phyloP scores from a whole-genome alignment of 2,888 invertebrate genomes.

The Hirtodrosophila trivittata region DNA sequence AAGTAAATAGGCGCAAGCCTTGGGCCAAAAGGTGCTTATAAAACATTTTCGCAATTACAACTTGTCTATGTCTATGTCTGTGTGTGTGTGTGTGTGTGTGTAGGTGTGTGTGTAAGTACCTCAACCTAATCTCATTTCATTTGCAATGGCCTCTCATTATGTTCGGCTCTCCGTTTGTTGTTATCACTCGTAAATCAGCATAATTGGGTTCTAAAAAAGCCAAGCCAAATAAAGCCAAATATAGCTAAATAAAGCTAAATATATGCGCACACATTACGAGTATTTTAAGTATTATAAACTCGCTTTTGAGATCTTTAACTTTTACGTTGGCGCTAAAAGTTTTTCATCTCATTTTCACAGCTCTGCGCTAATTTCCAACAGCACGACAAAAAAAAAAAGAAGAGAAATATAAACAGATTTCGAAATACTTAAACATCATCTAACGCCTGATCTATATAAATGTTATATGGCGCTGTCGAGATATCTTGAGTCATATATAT shows the following conservation, averaged over 20 bases:
- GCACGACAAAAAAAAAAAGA: slow-evolving; percentile 18
- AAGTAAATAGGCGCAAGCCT: slow-evolving; percentile 11
- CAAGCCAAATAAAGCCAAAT: slow-evolving; percentile 11
- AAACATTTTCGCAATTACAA: slow-evolving; percentile 41
- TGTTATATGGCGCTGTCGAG: not conserved
- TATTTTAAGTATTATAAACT: too few relatives aligned
- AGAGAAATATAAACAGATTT: slow-evolving; percentile 8
- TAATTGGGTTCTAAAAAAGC: slow-evolving; percentile 49
- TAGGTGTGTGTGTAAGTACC: slow-evolving; percentile 8
- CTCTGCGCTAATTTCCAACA: slow-evolving; percentile 48
- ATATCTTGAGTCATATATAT: too few relatives aligned
- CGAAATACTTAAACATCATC: slow-evolving; percentile 13
- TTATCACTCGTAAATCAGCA: slow-evolving; percentile 43
- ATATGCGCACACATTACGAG: slow-evolving; percentile 28
- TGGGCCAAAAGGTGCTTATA: slow-evolving; percentile 7
- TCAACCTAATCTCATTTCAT: slow-evolving; percentile 24
- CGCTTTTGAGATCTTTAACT: too few relatives aligned
- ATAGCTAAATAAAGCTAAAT: slow-evolving; percentile 36
- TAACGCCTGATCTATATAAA: slow-evolving; percentile 8
- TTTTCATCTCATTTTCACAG: slow-evolving; percentile 32
- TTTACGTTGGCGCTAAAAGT: slow-evolving; percentile 14
- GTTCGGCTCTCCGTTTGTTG: slow-evolving; percentile 7
- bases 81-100: not conserved
- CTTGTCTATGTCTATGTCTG: slow-evolving; percentile 8
- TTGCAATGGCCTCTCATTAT: not conserved